Percentiles rank a stretch among this genome's conserved stretches.
phyloP scores from a whole-genome alignment of 1,140 invertebrate genomes.

The Habropoda laboriosa region DNA sequence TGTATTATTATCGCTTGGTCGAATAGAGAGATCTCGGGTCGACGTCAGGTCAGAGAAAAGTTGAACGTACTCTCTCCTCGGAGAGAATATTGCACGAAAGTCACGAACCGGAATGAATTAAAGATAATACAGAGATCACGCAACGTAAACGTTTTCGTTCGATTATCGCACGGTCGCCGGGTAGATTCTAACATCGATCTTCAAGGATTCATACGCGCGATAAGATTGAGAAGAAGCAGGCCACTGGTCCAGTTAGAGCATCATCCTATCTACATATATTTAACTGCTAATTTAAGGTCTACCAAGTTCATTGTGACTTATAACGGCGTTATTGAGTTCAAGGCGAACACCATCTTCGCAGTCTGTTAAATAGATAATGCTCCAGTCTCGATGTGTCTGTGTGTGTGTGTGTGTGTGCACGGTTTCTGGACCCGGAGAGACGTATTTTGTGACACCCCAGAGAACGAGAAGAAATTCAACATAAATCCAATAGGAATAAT shows the following conservation, averaged over 20 bases:
- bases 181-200: background rate
- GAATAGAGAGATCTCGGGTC: conserved; percentile 43
- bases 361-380: conserved; percentile 22
- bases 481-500: conserved; percentile 27
- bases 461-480: background rate
- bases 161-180: background rate
- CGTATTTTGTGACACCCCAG: background rate
- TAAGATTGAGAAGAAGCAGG: background rate
- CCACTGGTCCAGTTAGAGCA: conserved; percentile 11
- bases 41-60: background rate
- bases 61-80: background rate
- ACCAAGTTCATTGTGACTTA: conserved; percentile 63
- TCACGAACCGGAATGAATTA: background rate
- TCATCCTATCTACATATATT: conserved; percentile 29
- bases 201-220: background rate
- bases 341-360: conserved; percentile 45
- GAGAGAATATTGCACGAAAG: background rate
- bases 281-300: conserved; percentile 53
- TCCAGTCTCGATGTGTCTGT: background rate
- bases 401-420: too few species aligned
- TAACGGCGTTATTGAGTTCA: conserved; percentile 71
- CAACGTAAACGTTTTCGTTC: background rate
- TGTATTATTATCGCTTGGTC: conserved; percentile 67
- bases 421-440: background rate
- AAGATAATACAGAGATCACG: background rate